phyloP scores from a whole-genome alignment of 2,113 vertebrate species.

The Brachypodius melanocephalos region DNA sequence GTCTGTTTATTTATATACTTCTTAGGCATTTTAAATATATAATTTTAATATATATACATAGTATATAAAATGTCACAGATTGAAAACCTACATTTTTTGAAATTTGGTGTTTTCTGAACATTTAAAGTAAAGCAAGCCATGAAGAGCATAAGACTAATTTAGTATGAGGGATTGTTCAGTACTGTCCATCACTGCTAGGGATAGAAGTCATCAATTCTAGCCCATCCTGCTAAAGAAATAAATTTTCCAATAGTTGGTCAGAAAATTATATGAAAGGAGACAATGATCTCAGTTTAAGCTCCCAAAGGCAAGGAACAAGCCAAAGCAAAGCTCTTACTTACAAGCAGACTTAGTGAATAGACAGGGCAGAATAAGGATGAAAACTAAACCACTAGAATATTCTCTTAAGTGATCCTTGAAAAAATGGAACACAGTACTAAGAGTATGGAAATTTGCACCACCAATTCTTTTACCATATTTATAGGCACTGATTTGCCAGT shows the following conservation, averaged over 20 bases:
- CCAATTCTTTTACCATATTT: background rate
- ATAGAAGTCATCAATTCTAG: background rate
- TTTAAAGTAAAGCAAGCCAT: background rate
- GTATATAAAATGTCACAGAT: background rate
- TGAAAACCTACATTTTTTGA: background rate
- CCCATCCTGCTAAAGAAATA: background rate
- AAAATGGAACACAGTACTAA: background rate
- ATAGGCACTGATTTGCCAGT: background rate
- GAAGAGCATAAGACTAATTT: background rate
- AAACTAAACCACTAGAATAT: background rate
- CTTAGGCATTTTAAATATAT: background rate
- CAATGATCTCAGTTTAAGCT: background rate
- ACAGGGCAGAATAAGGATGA: background rate
- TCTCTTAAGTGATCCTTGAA: background rate
- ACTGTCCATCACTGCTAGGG: background rate
- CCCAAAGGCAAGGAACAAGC: background rate
- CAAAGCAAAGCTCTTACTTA: background rate
- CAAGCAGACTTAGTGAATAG: background rate
- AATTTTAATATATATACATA: no score
- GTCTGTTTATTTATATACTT: no score
- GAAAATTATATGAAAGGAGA: background rate
- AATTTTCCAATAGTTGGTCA: background rate
- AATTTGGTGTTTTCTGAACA: background rate
- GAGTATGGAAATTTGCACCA: background rate
- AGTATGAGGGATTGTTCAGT: background rate